Conservation (phyloP, 2,797 vertebrate genomes). For the Siniperca obscura region DNA sequence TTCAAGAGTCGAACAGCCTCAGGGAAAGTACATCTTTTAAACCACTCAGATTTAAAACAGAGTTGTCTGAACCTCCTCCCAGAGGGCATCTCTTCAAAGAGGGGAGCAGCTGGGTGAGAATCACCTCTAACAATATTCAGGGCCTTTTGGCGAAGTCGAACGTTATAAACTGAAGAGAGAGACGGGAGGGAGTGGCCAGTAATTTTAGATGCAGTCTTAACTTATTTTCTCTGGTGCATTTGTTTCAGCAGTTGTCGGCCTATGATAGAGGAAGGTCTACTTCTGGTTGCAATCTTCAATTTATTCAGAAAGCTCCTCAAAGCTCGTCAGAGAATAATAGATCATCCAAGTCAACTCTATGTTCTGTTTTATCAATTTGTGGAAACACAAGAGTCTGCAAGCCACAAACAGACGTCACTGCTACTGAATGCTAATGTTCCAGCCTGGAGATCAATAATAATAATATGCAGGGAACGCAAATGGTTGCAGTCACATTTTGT, state of each 20-base stretch:
- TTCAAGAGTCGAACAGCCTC: background rate
- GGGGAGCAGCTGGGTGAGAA: background rate
- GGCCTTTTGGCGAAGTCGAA: background rate
- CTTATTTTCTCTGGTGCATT: background rate
- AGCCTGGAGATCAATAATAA: conserved; percentile 39
- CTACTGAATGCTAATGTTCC: conserved; percentile 33
- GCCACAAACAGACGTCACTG: conserved; percentile 21
- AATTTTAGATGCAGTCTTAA: conserved; percentile 8
- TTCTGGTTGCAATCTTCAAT: background rate
- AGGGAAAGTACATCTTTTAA: background rate
- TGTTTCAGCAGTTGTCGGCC: background rate
- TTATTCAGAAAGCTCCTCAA: background rate
- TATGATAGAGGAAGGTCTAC: background rate
- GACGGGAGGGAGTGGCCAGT: background rate
- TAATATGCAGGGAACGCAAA: background rate
- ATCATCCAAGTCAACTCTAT: conserved; percentile 5
- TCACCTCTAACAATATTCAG: conserved; percentile 11
- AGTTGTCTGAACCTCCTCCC: background rate
- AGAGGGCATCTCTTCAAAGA: conserved; percentile 1
- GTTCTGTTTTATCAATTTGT: conserved; percentile 16
- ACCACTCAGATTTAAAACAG: conserved; percentile 10
- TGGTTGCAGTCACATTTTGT: conserved; percentile 18
- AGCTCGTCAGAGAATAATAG: background rate
- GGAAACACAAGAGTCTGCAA: background rate
- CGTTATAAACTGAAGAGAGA: background rate